Conservation (phyloP, 64 coral and sea anemone species). For the Stichodactyla mertensii region DNA sequence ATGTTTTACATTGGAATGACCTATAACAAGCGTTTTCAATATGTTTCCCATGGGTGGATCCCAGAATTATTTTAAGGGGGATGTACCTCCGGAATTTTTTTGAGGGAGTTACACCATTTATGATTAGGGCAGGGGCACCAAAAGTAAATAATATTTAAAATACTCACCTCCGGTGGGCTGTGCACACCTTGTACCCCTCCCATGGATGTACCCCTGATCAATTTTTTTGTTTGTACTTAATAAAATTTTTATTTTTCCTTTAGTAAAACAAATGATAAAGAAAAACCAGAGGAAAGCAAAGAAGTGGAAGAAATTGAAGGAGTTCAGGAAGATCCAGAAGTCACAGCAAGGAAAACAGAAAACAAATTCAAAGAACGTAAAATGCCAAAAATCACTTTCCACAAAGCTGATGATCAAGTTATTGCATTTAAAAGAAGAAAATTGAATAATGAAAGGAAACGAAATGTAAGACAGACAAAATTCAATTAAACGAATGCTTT, state of each 20-base stretch:
- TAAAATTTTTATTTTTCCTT: background rate
- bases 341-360: slow-evolving; percentile 41
- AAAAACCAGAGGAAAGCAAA: background rate
- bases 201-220: too few relatives aligned
- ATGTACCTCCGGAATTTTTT: too few relatives aligned
- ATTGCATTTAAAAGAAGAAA: slow-evolving; percentile 57
- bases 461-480: slow-evolving; percentile 46
- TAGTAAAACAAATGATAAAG: background rate
- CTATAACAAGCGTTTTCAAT: too few relatives aligned
- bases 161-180: too few relatives aligned
- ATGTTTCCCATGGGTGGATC: too few relatives aligned
- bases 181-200: too few relatives aligned
- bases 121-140: too few relatives aligned
- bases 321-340: slow-evolving; percentile 17
- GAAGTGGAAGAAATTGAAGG: background rate
- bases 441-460: slow-evolving; percentile 48
- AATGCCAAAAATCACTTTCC: slow-evolving; percentile 20
- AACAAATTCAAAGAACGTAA: slow-evolving; percentile 54
- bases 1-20: too few relatives aligned
- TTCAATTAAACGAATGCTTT: background rate
- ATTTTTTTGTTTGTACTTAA: too few relatives aligned
- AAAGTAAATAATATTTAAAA: too few relatives aligned
- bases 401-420: slow-evolving; percentile 18
- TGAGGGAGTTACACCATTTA: too few relatives aligned
- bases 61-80: too few relatives aligned